These are phyloP conservation scores for Sturmia bella DNA, from an alignment of 2,888 invertebrate genomes.

Conservation along the genomic window DNA sequence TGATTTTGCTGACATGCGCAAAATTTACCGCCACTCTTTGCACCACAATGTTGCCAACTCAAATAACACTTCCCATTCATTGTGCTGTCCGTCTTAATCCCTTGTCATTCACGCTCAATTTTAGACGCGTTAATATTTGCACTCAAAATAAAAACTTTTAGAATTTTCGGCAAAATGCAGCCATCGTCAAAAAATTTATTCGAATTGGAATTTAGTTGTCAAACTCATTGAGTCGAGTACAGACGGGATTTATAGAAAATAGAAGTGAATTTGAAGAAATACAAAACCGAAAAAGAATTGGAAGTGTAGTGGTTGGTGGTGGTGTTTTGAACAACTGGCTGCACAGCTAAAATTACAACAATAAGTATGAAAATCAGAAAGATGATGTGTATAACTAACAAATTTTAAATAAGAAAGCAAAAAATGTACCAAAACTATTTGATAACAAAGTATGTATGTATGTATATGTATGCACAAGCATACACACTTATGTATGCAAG, in stretches of 20 bases:
- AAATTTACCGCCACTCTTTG: constrained; percentile 71
- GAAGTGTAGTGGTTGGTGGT: constrained; percentile 40
- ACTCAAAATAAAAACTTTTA: constrained; percentile 39
- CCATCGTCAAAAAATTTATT: constrained; percentile 40
- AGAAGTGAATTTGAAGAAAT: constrained; percentile 29
- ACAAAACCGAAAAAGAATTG: constrained; percentile 64
- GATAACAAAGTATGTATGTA: too few species aligned
- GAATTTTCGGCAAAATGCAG: constrained; percentile 49
- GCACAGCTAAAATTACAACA: constrained; percentile 32
- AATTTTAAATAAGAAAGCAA: constrained; percentile 9
- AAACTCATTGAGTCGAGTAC: constrained; percentile 69
- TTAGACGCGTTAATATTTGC: constrained; percentile 33
- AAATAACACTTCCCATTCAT: constrained; percentile 27
- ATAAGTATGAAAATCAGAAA: constrained; percentile 30
- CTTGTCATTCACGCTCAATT: constrained; percentile 14
- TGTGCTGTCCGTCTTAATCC: constrained; percentile 5
- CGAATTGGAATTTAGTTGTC: constrained; percentile 70
- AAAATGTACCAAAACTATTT: too few species aligned
- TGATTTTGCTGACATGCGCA: constrained; percentile 78
- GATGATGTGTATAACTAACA: constrained; percentile 53
- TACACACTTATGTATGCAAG: too few species aligned
- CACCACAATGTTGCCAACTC: constrained; percentile 60
- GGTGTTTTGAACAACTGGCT: constrained; percentile 55
- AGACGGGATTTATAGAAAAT: constrained; percentile 46
- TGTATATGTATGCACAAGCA: too few species aligned